Evolutionary conservation across 2,113 vertebrate species (phyloP).

Genomic region (Seriola rivoliana): DNA sequence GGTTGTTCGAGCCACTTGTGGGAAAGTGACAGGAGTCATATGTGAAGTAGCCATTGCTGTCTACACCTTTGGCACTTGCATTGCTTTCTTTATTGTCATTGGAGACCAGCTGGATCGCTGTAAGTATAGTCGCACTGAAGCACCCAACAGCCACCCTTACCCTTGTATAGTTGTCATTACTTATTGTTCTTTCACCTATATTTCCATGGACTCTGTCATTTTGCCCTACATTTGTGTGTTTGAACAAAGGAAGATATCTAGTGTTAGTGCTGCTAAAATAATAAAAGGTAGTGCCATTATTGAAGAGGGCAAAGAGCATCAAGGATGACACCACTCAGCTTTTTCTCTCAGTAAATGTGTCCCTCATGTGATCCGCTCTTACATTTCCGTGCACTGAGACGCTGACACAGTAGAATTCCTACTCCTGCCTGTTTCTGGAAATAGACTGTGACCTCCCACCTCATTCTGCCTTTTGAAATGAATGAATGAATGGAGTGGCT

Average conservation of each 20-base stretch:
- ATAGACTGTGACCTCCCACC: not conserved
- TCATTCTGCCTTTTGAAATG: conserved; percentile 7
- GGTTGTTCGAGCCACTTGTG: conserved; percentile 94
- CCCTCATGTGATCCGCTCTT: conserved; percentile 61
- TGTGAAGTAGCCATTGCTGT: conserved; percentile 93
- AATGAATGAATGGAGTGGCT: conserved; percentile 10
- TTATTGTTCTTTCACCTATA: not conserved
- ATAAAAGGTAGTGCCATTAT: not conserved
- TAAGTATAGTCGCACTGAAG: conserved; percentile 78
- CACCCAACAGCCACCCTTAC: not conserved
- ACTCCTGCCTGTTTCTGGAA: not conserved
- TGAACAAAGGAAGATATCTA: not conserved
- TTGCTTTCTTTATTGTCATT: conserved; percentile 98
- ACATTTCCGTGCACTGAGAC: conserved; percentile 7
- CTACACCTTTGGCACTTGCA: conserved; percentile 98
- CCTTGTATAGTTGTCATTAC: not conserved
- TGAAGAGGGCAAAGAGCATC: conserved; percentile 57
- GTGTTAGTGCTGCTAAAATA: not conserved
- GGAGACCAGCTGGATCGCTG: conserved; percentile 97
- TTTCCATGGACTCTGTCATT: not conserved
- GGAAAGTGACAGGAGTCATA: conserved; percentile 89
- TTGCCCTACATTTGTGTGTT: conserved; percentile 11
- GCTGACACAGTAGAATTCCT: conserved; percentile 64
- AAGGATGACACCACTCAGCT: conserved; percentile 46
- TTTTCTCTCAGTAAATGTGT: conserved; percentile 10